Evolutionary conservation across 2,797 vertebrate genomes (phyloP).

Genomic region (Choloepus didactylus): DNA sequence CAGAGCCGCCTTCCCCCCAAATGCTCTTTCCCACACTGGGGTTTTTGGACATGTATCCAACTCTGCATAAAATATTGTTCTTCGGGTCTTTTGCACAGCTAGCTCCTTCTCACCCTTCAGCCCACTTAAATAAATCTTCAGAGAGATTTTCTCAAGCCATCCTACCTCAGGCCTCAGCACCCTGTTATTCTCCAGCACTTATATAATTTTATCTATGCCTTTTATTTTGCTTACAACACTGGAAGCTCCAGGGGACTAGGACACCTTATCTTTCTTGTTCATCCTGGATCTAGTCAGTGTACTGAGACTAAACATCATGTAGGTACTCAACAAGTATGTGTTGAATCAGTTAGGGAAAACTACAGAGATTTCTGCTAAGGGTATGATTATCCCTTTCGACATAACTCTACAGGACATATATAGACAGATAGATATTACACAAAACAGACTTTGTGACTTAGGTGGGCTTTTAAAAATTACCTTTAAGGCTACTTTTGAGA

Average conservation of each 20-base stretch:
- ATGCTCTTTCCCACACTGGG: background rate
- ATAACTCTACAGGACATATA: background rate
- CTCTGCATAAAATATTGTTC: background rate
- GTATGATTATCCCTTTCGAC: background rate
- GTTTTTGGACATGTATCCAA: too few relatives aligned
- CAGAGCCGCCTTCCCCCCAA: background rate
- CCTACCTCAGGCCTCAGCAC: background rate
- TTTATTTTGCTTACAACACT: background rate
- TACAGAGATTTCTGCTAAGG: background rate
- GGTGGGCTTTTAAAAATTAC: background rate
- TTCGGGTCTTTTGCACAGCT: background rate
- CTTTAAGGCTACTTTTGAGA: slow-evolving; percentile 31
- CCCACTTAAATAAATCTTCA: background rate
- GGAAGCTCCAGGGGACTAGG: background rate
- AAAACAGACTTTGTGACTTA: background rate
- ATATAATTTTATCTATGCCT: background rate
- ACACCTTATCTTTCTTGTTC: background rate
- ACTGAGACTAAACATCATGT: background rate
- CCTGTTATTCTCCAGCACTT: background rate
- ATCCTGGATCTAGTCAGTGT: background rate
- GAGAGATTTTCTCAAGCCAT: background rate
- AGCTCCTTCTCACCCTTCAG: background rate
- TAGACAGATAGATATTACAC: background rate
- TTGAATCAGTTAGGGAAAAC: background rate
- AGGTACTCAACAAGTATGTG: background rate